Percentiles rank a stretch among this genome's conserved stretches.
phyloP scores from a whole-genome alignment of 2,113 vertebrate species.

The Xenus cinereus region DNA sequence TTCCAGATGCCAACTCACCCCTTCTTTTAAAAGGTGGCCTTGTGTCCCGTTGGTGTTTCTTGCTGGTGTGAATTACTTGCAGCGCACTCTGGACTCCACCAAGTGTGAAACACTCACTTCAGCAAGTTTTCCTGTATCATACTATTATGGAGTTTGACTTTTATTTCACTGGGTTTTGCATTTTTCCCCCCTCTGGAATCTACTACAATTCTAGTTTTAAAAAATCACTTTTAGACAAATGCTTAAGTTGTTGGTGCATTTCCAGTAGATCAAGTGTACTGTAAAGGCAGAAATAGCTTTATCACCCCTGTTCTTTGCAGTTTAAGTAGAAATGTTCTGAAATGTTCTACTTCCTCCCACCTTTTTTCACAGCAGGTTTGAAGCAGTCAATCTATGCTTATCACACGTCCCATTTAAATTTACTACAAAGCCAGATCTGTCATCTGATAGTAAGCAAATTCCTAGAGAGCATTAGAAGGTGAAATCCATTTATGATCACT shows the following conservation, averaged over 20 bases:
- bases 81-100: background rate
- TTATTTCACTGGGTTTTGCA: background rate
- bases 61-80: background rate
- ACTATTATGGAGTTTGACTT: background rate
- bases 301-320: background rate
- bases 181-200: background rate
- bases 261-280: background rate
- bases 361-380: background rate
- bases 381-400: background rate
- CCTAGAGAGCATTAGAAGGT: slow-evolving; percentile 28
- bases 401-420: background rate
- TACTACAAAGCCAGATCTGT: background rate
- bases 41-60: background rate
- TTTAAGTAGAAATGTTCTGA: background rate
- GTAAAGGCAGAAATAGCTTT: background rate
- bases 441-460: background rate
- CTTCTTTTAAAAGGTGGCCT: background rate
- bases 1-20: background rate
- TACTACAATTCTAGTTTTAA: background rate
- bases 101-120: background rate
- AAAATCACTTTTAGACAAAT: background rate
- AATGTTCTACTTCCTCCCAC: background rate
- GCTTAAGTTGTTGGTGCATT: background rate
- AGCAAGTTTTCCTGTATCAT: background rate
- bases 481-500: background rate